Conservation (phyloP, 2,113 vertebrate genomes). For the Gallinago media region DNA sequence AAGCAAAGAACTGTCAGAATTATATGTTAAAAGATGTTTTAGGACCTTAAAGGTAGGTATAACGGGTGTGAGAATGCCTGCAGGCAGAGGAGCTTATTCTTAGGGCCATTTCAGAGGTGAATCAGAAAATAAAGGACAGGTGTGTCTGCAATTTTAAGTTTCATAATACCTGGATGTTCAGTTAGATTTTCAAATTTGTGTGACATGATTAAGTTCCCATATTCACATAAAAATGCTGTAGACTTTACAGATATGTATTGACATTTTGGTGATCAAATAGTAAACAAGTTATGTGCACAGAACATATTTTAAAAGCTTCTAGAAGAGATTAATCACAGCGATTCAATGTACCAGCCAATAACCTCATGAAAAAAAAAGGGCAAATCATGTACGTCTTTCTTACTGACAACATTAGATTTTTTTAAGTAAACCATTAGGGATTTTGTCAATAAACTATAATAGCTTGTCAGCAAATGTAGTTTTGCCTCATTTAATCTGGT, state of each 20-base stretch:
- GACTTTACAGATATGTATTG: background rate
- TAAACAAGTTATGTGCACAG: background rate
- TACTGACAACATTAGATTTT: background rate
- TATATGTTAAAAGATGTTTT: background rate
- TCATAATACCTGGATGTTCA: background rate
- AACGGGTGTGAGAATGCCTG: background rate
- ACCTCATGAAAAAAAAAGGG: background rate
- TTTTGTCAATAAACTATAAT: background rate
- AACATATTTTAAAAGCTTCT: background rate
- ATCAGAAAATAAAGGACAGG: background rate
- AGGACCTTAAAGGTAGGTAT: background rate
- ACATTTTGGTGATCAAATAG: background rate
- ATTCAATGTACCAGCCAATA: background rate
- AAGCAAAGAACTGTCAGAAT: background rate
- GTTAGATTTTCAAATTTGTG: background rate
- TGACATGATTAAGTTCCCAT: background rate
- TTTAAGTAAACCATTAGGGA: background rate
- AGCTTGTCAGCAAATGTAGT: background rate
- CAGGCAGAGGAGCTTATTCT: background rate
- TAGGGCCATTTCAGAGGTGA: background rate
- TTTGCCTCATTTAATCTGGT: background rate
- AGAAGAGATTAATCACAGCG: background rate
- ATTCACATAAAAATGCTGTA: background rate
- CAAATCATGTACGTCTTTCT: background rate
- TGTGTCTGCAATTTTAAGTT: background rate